Base-by-base conservation (phyloP, 2,888 invertebrate species). In the Eilema depressum region DNA sequence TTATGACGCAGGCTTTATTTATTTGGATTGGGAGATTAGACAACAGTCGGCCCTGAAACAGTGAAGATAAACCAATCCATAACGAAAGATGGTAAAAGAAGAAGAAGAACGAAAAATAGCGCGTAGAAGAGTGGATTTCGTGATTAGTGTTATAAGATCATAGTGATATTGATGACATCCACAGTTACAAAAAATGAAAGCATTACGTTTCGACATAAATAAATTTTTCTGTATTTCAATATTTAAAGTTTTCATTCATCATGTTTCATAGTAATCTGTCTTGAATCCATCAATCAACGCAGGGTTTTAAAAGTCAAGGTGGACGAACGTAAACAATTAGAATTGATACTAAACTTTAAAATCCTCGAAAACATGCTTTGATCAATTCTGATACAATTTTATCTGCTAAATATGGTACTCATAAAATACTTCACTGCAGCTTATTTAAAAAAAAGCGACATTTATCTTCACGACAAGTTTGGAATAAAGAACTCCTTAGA, bases 321-420 rank as follows among this genome's bases (percentile, higher is more conserved):
- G 65, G 65, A 56, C 12, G 28, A 66, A 62, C n/a, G 33, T 70
- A 70, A 70, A 70, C 66, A 66, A 62, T 63, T 66, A 28, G 61
- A 74, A 78, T 74, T 78, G 79, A 74, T 72, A 74, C 74, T 72
- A 74, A 72, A 73, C 60, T 74, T 74, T 79, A 72, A 77, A 75
- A 80, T 74, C 57, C 33, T 68, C 59, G 69, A 59, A 66, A 28
- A 61, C 14, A 63, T 25, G 62, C 63, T 69, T 73, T 63, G 47
- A 70, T 63, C 63, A 41, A 10, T n/a, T 17, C 30, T 53, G n/a
- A 33, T 28, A 28, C 20, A 41, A 26, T 66, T 47, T 33, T 59
- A 26, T 59, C 23, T 2, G 10, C n/a, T 47, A 53, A 53, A 53
- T 53, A 53, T 53, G 20, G 47, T 4, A 20, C 20, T 47, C 17